Conservation (phyloP, 92 coral and sea anemone genomes). For the Bergia sp. region DNA sequence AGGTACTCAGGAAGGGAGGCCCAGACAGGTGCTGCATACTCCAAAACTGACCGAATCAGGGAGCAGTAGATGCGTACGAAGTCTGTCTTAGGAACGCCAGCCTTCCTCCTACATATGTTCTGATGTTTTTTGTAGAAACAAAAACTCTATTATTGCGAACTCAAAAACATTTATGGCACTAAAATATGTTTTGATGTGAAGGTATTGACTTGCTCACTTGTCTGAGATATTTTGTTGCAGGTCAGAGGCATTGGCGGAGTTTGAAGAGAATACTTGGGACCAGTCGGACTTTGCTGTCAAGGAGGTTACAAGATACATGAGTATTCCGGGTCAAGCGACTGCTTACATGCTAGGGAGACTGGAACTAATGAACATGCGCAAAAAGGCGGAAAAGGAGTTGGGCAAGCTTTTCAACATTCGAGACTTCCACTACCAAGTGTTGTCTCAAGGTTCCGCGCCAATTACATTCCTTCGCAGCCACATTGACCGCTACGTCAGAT, state of each 20-base stretch:
- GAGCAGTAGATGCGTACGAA: too few relatives aligned
- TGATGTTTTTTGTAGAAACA: not conserved
- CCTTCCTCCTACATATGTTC: too few relatives aligned
- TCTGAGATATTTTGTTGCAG: slow-evolving; percentile 40
- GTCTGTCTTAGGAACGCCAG: too few relatives aligned
- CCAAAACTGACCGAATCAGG: too few relatives aligned
- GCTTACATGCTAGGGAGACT: slow-evolving; percentile 98
- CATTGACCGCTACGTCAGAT: slow-evolving; percentile 81
- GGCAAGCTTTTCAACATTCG: slow-evolving; percentile 68
- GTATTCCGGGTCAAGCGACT: slow-evolving; percentile 96
- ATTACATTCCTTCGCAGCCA: slow-evolving; percentile 71
- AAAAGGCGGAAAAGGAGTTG: slow-evolving; percentile 71
- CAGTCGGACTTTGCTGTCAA: slow-evolving; percentile 89
- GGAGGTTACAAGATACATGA: slow-evolving; percentile 98
- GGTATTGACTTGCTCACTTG: not conserved
- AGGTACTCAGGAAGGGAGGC: too few relatives aligned
- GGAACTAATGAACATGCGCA: slow-evolving; percentile 81
- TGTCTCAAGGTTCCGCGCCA: slow-evolving; percentile 95
- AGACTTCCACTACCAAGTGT: slow-evolving; percentile 95
- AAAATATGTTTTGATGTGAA: not conserved
- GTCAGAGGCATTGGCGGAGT: slow-evolving; percentile 71
- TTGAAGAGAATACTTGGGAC: slow-evolving; percentile 84
- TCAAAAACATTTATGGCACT: not conserved
- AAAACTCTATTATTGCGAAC: not conserved
- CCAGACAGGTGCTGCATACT: too few relatives aligned